A percentile compares a stretch with the other conserved stretches of the same genome.
phyloP scores from a whole-genome alignment of 2,888 invertebrate species.

The Tetragnatha montana region DNA sequence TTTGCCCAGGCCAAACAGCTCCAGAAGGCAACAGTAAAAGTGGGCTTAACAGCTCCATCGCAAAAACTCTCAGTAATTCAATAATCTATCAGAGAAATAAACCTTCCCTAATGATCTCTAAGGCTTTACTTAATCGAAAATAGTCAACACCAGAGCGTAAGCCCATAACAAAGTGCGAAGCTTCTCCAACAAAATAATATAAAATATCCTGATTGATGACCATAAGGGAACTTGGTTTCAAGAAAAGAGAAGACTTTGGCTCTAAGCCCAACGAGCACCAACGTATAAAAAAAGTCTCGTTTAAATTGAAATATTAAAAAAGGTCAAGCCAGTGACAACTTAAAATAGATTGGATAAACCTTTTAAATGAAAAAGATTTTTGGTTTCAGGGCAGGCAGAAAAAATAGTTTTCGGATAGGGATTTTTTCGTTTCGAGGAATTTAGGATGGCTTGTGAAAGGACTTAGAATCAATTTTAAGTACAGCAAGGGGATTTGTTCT shows the following conservation, averaged over 20 bases:
- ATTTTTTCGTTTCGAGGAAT: neutral
- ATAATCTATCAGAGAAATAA: slow-evolving; percentile 25
- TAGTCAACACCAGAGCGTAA: slow-evolving; percentile 31
- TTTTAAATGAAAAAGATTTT: slow-evolving; percentile 49
- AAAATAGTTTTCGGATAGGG: neutral
- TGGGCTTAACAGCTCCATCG: neutral
- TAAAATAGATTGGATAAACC: slow-evolving; percentile 65
- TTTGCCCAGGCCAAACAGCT: neutral
- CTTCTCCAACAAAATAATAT: slow-evolving; percentile 23
- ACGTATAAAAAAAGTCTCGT: slow-evolving; percentile 25
- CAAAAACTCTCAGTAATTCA: slow-evolving; percentile 33
- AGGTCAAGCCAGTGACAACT: slow-evolving; percentile 30
- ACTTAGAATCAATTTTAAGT: neutral
- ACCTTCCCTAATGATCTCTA: slow-evolving; percentile 20
- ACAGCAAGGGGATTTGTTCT: neutral
- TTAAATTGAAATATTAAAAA: slow-evolving; percentile 59
- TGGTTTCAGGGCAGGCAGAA: neutral
- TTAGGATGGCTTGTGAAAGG: neutral
- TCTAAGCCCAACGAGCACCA: slow-evolving; percentile 19
- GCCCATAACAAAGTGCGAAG: slow-evolving; percentile 46
- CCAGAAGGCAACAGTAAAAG: slow-evolving; percentile 8
- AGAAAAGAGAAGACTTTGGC: slow-evolving; percentile 3
- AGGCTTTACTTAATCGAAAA: slow-evolving; percentile 31
- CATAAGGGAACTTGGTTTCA: neutral
- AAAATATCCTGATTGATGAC: slow-evolving; percentile 3